phyloP scores from a whole-genome alignment of 2,797 vertebrate genomes.

The Columba guinea region DNA sequence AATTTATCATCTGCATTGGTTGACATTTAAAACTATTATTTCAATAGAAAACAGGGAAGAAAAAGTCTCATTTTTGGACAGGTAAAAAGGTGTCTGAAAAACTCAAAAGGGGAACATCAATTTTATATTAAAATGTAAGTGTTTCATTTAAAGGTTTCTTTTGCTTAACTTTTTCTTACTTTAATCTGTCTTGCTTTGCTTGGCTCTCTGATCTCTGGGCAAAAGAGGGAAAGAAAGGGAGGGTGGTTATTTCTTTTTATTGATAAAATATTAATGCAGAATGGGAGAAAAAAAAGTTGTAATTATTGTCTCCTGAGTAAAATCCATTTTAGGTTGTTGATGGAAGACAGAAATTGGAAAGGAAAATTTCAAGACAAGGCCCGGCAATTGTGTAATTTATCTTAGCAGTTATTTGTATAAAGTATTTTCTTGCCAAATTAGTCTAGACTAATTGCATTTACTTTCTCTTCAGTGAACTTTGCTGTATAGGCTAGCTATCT shows the following conservation, averaged over 20 bases:
- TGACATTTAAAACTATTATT: background rate
- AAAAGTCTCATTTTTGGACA: background rate
- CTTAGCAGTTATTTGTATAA: background rate
- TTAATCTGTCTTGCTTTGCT: background rate
- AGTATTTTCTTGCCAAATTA: background rate
- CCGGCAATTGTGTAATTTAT: background rate
- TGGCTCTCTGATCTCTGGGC: background rate
- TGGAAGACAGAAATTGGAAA: background rate
- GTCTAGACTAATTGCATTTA: background rate
- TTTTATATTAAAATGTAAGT: background rate
- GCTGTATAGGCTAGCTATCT: background rate
- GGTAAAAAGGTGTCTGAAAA: background rate
- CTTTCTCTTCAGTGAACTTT: conserved; percentile 5
- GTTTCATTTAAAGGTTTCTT: background rate
- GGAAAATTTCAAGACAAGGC: background rate
- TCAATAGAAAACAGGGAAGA: background rate
- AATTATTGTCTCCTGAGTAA: background rate
- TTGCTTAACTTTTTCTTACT: background rate
- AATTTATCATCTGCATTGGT: background rate
- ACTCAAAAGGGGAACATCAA: background rate
- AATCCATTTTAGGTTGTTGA: background rate
- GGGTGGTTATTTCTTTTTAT: background rate
- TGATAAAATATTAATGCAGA: background rate
- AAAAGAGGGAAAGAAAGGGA: background rate
- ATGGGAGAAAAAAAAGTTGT: background rate